Percentiles rank a stretch among this genome's conserved stretches.
phyloP scores from a whole-genome alignment of 2,113 vertebrate genomes.

The Notarius quadriscutis region DNA sequence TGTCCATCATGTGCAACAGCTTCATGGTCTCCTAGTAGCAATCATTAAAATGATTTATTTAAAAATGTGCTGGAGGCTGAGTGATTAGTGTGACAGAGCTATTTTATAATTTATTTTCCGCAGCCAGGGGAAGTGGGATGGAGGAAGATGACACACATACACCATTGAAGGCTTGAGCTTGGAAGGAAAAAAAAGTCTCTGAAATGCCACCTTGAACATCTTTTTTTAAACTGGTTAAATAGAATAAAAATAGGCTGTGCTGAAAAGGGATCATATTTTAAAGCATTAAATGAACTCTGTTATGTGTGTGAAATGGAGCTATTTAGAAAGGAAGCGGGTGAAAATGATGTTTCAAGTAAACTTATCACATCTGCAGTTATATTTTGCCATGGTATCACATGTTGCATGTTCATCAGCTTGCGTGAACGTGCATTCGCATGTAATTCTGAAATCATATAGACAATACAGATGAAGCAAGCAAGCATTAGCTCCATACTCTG shows the following conservation, averaged over 20 bases:
- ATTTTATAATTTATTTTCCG: constrained; percentile 75
- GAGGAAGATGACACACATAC: constrained; percentile 67
- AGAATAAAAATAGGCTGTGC: constrained; percentile 61
- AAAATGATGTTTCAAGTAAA: constrained; percentile 4
- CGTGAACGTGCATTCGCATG: not conserved
- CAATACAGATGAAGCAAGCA: not conserved
- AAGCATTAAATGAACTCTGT: constrained; percentile 15
- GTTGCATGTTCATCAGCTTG: not conserved
- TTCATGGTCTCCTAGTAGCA: constrained; percentile 61
- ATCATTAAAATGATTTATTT: constrained; percentile 78
- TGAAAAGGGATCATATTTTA: constrained; percentile 22
- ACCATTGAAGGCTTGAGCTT: constrained; percentile 49
- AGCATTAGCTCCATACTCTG: not conserved
- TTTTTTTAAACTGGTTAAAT: constrained; percentile 50
- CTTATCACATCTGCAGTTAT: not conserved
- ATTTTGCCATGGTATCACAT: not conserved
- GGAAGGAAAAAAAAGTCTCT: constrained; percentile 28
- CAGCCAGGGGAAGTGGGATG: constrained; percentile 67
- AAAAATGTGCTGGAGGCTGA: constrained; percentile 72
- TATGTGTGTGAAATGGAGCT: not conserved
- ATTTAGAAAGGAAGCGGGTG: not conserved
- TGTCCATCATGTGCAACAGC: constrained; percentile 52
- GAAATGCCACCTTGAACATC: constrained; percentile 64
- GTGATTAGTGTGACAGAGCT: constrained; percentile 74
- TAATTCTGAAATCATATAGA: not conserved